Conservation (phyloP, 2,113 vertebrate genomes). For the Asarcornis scutulata region DNA sequence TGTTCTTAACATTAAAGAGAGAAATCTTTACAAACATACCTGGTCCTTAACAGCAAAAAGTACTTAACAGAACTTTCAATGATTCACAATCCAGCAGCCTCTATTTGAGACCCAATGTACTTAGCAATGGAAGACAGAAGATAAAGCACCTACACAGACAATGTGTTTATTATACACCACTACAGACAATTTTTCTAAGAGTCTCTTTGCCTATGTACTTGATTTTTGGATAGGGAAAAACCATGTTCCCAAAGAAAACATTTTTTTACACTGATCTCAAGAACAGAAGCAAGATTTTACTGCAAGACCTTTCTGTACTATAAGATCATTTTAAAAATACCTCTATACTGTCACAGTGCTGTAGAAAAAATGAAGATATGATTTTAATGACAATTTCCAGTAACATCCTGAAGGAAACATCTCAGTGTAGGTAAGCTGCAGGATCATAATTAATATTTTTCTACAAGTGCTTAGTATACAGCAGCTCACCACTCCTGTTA, state of each 20-base stretch:
- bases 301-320: neutral
- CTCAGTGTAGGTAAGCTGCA: neutral
- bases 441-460: neutral
- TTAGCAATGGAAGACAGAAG: neutral
- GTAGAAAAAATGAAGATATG: rapidly evolving
- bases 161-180: neutral
- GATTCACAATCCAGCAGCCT: neutral
- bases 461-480: neutral
- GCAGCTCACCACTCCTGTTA: neutral
- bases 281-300: neutral
- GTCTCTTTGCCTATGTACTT: neutral
- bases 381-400: neutral
- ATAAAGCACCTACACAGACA: neutral
- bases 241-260: neutral
- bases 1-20: constrained; percentile 61
- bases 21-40: constrained; percentile 18
- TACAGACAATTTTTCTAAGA: neutral
- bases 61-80: neutral
- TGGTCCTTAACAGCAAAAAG: neutral
- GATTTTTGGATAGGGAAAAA: neutral
- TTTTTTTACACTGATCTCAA: neutral
- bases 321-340: neutral
- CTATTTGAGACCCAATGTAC: neutral
- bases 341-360: neutral
- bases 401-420: neutral